phyloP scores from a whole-genome alignment of 2,888 invertebrate genomes.

The Sarcophaga carnaria region DNA sequence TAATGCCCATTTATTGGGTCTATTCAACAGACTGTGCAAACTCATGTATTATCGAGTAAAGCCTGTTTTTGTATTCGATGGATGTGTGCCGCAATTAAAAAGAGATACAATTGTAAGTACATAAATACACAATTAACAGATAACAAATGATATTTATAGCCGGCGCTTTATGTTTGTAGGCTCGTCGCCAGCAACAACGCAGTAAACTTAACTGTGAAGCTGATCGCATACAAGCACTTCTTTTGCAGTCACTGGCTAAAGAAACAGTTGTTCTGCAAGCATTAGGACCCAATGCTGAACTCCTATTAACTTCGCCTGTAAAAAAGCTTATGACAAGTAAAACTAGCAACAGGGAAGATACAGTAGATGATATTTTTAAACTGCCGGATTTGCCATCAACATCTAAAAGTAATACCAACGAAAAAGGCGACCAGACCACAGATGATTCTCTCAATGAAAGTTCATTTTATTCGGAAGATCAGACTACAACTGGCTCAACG shows the following conservation, averaged over 20 bases:
- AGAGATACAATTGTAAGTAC: conserved; percentile 92
- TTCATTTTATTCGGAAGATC: conserved; percentile 62
- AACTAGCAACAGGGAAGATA: conserved; percentile 67
- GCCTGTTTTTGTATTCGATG: conserved; percentile 99
- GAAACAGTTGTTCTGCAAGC: conserved; percentile 89
- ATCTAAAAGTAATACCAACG: conserved; percentile 27
- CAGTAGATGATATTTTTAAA: conserved; percentile 86
- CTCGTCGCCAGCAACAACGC: conserved; percentile 89
- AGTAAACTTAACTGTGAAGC: conserved; percentile 87
- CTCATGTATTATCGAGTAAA: conserved; percentile 96
- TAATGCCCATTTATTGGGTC: conserved; percentile 95
- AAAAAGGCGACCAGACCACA: conserved; percentile 76
- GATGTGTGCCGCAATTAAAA: conserved; percentile 95
- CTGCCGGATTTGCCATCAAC: conserved; percentile 83
- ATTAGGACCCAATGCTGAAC: conserved; percentile 80
- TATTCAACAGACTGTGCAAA: conserved; percentile 97
- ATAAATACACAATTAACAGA: not conserved
- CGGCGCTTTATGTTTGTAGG: conserved; percentile 82
- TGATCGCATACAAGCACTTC: conserved; percentile 88
- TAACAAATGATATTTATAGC: not conserved
- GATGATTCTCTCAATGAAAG: conserved; percentile 63
- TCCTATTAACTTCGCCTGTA: conserved; percentile 77
- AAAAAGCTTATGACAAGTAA: conserved; percentile 74
- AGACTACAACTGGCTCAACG: conserved; percentile 73
- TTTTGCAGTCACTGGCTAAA: conserved; percentile 88